Conservation (phyloP, 2,113 vertebrate genomes). For the Mesocricetus auratus region DNA sequence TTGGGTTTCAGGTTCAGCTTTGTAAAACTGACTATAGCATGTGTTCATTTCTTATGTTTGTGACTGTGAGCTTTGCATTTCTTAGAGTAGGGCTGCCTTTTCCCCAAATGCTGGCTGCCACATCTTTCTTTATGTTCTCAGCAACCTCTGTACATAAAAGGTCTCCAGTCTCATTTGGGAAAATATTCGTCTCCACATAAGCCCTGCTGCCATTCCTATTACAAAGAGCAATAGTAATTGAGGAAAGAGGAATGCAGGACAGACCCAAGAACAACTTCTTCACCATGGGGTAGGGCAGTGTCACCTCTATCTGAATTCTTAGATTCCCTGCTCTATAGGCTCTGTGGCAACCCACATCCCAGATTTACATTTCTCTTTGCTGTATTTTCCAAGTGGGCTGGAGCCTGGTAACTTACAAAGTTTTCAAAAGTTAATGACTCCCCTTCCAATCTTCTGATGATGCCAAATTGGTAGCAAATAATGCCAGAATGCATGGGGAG, state of each 20-base stretch:
- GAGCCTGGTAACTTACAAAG: conserved; percentile 54
- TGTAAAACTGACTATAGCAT: background rate
- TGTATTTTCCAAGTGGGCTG: background rate
- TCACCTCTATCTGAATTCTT: background rate
- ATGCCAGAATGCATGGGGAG: conserved; percentile 40
- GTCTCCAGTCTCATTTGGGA: background rate
- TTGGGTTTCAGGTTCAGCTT: background rate
- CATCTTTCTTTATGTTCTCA: background rate
- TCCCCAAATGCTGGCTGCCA: background rate
- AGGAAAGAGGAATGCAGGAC: background rate
- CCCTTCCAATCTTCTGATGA: conserved; percentile 37
- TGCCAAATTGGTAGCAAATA: conserved; percentile 74
- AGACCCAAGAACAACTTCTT: background rate
- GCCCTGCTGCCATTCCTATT: background rate
- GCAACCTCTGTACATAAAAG: background rate
- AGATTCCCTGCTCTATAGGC: too few species aligned
- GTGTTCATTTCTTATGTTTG: background rate
- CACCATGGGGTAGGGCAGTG: background rate
- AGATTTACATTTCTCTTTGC: background rate
- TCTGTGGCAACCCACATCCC: background rate
- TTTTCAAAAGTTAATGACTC: conserved; percentile 59
- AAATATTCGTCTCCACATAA: background rate
- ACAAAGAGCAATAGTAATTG: background rate
- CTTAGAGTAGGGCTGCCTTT: background rate
- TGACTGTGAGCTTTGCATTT: background rate